Base-by-base conservation (phyloP, 2,797 vertebrate species). In the Nasua narica region DNA sequence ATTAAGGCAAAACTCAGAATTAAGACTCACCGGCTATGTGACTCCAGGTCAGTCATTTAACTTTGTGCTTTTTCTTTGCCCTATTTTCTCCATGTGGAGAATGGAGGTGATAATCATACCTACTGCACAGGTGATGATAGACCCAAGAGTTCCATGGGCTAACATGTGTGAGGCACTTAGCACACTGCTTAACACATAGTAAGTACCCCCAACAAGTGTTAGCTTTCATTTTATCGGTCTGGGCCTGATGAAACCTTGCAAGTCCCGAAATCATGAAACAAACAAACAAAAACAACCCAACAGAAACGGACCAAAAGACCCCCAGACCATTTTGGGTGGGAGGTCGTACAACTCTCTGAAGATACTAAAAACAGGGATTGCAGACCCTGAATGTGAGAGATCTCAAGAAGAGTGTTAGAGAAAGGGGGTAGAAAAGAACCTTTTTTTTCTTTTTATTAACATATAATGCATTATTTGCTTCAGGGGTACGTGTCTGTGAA, bases 151-250 rank as follows among this genome's bases (percentile, higher is more conserved):
- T 79, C 50, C 35, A 7, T 1, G 7, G 40, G 40, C 37, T 65
- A 46, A 37, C 3, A 23, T 0, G 1, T 2, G 4, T 16, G 18
- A 62, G 25, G 11, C 5, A 15, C 14, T 46, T 10, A 76, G n/a
- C 58, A 65, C 2, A 19, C 19, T 1, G 4, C 18, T 65, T 21
- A 9, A 21, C 5, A 35, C 21, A 18, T 5, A n/a, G 32, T 23
- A 78, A 85, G 23, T 1, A 7, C 43, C 43, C 90, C 69, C 12
- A 4, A 4, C 18, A 40, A 85, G 21, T 43, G 40, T 37, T 74
- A 37, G 46, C 27, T 88, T 85, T 93, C 62, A 13, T 56, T 62
- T 32, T 76, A 78, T 91, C 65, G 58, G 3, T n/a, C 32, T 85
- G n/a, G 65, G 37, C 82, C 48, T 27, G 9, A 67, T n/a, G 46